Evolutionary conservation across 92 coral and sea anemone species (phyloP).

Genomic region (Epizoanthus ramosus): DNA sequence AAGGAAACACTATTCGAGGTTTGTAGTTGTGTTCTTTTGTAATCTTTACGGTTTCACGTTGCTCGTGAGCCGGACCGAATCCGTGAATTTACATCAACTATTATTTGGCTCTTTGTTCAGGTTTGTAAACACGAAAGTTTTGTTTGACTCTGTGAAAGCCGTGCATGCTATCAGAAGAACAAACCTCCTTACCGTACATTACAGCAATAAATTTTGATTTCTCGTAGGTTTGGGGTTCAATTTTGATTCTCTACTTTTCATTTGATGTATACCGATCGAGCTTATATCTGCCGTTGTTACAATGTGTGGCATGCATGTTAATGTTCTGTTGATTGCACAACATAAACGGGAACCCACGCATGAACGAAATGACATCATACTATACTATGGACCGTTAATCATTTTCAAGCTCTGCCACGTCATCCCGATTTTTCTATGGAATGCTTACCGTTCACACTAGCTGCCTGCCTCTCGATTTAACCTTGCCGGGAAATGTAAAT

Average conservation of each 20-base stretch:
- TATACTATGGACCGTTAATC: not conserved
- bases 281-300: not conserved
- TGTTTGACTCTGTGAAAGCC: not conserved
- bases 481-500: not conserved
- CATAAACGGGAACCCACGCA: not conserved
- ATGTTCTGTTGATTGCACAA: not conserved
- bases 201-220: not conserved
- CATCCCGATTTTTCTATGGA: no score
- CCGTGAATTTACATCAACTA: no score
- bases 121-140: no score
- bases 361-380: constrained; percentile 19
- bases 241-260: not conserved
- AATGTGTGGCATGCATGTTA: constrained; percentile 4
- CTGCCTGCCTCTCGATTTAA: not conserved
- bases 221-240: not conserved
- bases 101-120: no score
- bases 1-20: no score
- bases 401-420: not conserved
- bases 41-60: no score
- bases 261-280: not conserved
- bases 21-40: no score
- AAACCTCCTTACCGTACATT: not conserved
- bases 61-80: no score
- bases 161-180: not conserved
- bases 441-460: not conserved